Conservation (phyloP, 2,113 vertebrate genomes). For the Serilophus lunatus region DNA sequence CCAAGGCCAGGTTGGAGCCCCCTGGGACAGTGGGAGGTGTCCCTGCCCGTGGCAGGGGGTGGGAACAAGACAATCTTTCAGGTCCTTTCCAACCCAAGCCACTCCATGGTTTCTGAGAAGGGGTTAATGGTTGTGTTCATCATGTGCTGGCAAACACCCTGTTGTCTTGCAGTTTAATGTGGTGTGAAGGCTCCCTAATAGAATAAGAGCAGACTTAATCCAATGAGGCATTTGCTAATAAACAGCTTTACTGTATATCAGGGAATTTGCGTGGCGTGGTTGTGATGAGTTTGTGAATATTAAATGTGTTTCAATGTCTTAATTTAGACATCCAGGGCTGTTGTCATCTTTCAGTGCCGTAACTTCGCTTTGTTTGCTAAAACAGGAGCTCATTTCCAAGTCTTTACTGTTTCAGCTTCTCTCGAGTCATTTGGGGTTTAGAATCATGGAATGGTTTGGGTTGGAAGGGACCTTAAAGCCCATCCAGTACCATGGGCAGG, state of each 20-base stretch:
- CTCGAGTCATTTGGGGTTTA: neutral
- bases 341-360: conserved; percentile 34
- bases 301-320: conserved; percentile 51
- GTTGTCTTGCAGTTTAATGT: conserved; percentile 51
- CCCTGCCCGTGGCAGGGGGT: neutral
- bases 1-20: neutral
- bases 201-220: conserved; percentile 55
- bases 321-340: conserved; percentile 58
- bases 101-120: neutral
- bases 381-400: neutral
- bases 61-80: neutral
- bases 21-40: neutral
- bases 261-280: conserved; percentile 37
- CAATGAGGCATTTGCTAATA: conserved; percentile 63
- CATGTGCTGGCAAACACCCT: conserved; percentile 32
- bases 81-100: neutral
- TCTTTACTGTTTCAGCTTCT: neutral
- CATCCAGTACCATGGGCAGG: neutral
- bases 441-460: neutral
- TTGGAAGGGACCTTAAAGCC: neutral
- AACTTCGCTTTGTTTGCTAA: conserved; percentile 28
- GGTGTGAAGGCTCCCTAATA: conserved; percentile 72
- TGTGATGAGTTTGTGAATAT: conserved; percentile 49
- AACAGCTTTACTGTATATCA: conserved; percentile 36
- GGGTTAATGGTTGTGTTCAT: conserved; percentile 1